Conservation (phyloP, 2,113 vertebrate genomes). For the Notarius quadriscutis region DNA sequence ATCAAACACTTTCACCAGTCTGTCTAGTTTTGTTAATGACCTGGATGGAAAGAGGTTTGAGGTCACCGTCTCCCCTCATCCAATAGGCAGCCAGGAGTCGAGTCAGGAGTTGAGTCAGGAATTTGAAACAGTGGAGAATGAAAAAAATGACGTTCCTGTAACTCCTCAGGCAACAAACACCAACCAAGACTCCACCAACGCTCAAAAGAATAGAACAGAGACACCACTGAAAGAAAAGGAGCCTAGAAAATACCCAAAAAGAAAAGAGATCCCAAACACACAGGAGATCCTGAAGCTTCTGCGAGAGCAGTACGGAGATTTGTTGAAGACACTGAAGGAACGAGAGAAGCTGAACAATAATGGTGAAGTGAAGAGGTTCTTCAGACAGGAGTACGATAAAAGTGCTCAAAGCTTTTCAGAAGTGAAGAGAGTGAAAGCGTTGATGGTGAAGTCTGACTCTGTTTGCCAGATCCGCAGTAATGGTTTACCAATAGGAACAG, state of each 20-base stretch:
- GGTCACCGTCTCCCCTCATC: background rate
- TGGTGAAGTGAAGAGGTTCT: background rate
- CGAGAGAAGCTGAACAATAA: background rate
- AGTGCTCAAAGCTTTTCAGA: conserved; percentile 35
- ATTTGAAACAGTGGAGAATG: background rate
- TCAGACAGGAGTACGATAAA: conserved; percentile 48
- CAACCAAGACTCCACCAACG: background rate
- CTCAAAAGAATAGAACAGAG: background rate
- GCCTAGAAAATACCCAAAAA: background rate
- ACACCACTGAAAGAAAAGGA: background rate
- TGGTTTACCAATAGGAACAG: background rate
- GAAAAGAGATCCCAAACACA: background rate
- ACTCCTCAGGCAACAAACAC: background rate
- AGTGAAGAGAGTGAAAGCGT: conserved; percentile 29
- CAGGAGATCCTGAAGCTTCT: conserved; percentile 25
- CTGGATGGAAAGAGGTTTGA: conserved; percentile 7
- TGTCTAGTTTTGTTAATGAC: conserved; percentile 11
- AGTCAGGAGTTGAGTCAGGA: background rate
- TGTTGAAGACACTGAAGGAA: conserved; percentile 2
- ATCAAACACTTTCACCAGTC: background rate
- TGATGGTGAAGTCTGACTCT: conserved; percentile 22
- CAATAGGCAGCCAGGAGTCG: background rate
- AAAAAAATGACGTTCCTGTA: background rate
- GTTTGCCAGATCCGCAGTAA: conserved; percentile 40
- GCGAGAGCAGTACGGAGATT: background rate